Evolutionary conservation across 2,888 invertebrate genomes (phyloP).

Genomic region (Apamea anceps): DNA sequence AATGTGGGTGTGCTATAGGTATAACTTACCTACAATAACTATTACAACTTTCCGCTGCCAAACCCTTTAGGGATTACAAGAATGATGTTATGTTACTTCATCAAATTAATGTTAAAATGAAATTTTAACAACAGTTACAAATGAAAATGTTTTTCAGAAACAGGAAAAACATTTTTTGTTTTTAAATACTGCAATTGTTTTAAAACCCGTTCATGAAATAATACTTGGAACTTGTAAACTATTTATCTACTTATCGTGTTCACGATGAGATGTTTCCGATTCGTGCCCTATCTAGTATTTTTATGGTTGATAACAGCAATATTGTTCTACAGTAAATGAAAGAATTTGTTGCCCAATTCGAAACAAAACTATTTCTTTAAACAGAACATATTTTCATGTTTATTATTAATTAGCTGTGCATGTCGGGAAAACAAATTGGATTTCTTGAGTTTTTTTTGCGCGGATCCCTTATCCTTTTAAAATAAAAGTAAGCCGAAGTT

Average conservation of each 20-base stretch:
- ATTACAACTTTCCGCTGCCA: not conserved
- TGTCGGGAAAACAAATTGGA: too few species aligned
- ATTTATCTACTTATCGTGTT: conserved; percentile 39
- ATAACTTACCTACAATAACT: not conserved
- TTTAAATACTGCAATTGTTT: conserved; percentile 5
- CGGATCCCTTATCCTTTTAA: too few species aligned
- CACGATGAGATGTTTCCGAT: conserved; percentile 54
- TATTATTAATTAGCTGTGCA: not conserved
- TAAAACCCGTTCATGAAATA: conserved; percentile 15
- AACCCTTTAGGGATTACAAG: not conserved
- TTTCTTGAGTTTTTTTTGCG: too few species aligned
- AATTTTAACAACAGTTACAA: not conserved
- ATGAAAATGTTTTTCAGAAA: not conserved
- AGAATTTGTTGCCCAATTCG: conserved; percentile 15
- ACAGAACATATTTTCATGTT: not conserved
- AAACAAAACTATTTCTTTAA: not conserved
- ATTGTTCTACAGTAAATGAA: conserved; percentile 11
- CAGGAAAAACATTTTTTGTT: not conserved
- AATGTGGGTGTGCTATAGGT: not conserved
- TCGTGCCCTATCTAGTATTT: conserved; percentile 47
- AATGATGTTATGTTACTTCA: not conserved
- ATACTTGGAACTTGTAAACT: conserved; percentile 16
- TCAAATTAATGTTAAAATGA: not conserved
- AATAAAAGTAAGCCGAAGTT: too few species aligned
- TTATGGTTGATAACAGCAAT: conserved; percentile 47